These are phyloP conservation scores for Phymatocera aterrima DNA, from an alignment of 2,888 invertebrate species.

Conservation along the genomic window DNA sequence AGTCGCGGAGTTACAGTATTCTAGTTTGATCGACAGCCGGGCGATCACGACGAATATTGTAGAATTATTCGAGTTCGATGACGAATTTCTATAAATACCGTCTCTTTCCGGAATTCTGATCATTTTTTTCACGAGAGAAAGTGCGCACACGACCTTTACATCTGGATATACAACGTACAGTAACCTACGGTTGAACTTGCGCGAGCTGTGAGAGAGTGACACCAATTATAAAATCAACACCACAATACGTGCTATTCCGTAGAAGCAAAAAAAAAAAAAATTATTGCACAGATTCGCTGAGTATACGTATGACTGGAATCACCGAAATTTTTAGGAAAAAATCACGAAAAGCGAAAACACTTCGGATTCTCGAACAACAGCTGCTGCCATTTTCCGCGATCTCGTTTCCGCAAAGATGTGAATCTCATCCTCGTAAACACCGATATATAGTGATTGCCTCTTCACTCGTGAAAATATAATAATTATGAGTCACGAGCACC, in stretches of 20 bases:
- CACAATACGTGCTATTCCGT: background rate
- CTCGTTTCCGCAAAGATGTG: no score
- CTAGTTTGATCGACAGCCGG: no score
- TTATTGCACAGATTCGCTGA: background rate
- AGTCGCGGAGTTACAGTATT: no score
- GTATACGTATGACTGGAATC: no score
- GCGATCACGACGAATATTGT: background rate
- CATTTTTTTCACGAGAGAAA: background rate
- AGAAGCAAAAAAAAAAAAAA: background rate
- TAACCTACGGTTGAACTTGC: constrained; percentile 29
- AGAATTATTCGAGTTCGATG: background rate
- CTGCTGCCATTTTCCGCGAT: no score
- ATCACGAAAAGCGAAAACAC: no score
- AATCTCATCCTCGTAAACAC: no score
- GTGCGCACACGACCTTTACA: constrained; percentile 27
- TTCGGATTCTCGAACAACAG: no score
- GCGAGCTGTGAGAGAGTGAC: constrained; percentile 11
- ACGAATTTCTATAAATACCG: background rate
- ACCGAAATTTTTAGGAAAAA: no score
- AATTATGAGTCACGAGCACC: background rate
- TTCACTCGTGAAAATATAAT: background rate
- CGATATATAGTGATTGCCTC: no score
- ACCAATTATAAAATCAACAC: constrained; percentile 18
- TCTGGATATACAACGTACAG: no score
- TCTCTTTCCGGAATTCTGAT: background rate